A percentile compares a stretch with the other conserved stretches of the same genome.
These are phyloP conservation scores for Corythornis madagascariensis DNA, from an alignment of 2,113 vertebrate genomes.

Conservation along the genomic window DNA sequence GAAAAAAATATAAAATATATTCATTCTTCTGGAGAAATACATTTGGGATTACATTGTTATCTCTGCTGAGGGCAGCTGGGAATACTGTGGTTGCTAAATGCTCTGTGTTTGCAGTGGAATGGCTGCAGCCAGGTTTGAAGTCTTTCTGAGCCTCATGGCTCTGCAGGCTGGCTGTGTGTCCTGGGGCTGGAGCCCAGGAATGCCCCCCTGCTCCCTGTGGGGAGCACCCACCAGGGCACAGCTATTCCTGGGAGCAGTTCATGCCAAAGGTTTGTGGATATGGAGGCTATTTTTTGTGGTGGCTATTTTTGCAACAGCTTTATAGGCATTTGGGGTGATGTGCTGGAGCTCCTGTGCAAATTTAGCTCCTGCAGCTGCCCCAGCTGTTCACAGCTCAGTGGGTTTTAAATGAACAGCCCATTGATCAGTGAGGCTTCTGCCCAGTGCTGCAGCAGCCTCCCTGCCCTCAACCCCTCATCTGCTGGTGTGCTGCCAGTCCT, in stretches of 20 bases:
- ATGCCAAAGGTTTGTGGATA: accelerated
- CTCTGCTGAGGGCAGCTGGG: not conserved
- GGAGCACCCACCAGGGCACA: not conserved
- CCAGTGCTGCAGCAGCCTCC: not conserved
- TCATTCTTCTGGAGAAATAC: not conserved
- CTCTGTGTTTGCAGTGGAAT: not conserved
- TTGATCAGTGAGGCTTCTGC: not conserved
- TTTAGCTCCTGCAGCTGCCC: slow-evolving; percentile 7
- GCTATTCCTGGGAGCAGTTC: not conserved
- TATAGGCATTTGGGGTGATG: not conserved
- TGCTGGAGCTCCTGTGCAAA: not conserved
- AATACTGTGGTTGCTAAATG: not conserved
- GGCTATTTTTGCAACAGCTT: not conserved
- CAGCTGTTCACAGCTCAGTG: not conserved
- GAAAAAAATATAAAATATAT: not conserved
- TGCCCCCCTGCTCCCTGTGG: not conserved
- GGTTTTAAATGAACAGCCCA: not conserved
- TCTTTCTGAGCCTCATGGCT: not conserved
- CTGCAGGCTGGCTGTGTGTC: not conserved
- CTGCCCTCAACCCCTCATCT: not conserved
- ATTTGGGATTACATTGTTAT: not conserved
- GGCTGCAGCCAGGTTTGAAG: not conserved
- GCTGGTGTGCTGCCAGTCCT: not conserved
- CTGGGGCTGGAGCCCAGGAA: not conserved
- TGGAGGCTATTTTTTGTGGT: accelerated